phyloP scores from a whole-genome alignment of 1,140 invertebrate genomes.

The Dinoponera quadriceps region DNA sequence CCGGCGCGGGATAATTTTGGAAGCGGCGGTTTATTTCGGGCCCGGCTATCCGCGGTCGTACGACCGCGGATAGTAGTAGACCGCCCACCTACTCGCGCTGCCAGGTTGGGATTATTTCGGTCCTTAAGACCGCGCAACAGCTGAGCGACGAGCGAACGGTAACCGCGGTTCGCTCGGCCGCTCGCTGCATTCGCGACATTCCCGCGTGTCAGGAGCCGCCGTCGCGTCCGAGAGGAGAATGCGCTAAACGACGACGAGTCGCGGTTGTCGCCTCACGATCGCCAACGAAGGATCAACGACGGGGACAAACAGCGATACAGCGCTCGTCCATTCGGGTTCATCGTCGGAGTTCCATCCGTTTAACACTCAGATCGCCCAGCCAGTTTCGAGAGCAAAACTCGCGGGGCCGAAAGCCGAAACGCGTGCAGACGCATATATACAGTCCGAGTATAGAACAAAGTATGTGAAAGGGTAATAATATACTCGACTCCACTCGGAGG shows the following conservation, averaged over 20 bases:
- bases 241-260: too few species aligned
- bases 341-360: too few species aligned
- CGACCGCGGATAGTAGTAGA: constrained; percentile 36
- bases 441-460: too few species aligned
- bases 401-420: too few species aligned
- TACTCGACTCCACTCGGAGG: too few species aligned
- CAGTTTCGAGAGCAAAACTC: too few species aligned
- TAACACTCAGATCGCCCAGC: too few species aligned
- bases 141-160: constrained; percentile 34
- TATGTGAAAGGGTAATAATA: too few species aligned
- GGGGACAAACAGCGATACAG: background rate
- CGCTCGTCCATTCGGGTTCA: too few species aligned
- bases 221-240: too few species aligned
- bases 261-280: background rate
- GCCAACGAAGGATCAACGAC: background rate
- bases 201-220: background rate
- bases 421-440: too few species aligned
- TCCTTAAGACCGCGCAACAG: constrained; percentile 64
- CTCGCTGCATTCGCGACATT: constrained; percentile 50
- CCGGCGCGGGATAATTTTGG: constrained; percentile 17
- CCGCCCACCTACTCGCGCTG: constrained; percentile 59
- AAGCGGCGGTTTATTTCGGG: constrained; percentile 18
- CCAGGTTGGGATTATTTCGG: constrained; percentile 69
- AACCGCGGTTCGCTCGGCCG: background rate
- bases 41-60: constrained; percentile 7